Evolutionary conservation across 2,797 vertebrate species (phyloP).

Genomic region (Taenioides sp.): DNA sequence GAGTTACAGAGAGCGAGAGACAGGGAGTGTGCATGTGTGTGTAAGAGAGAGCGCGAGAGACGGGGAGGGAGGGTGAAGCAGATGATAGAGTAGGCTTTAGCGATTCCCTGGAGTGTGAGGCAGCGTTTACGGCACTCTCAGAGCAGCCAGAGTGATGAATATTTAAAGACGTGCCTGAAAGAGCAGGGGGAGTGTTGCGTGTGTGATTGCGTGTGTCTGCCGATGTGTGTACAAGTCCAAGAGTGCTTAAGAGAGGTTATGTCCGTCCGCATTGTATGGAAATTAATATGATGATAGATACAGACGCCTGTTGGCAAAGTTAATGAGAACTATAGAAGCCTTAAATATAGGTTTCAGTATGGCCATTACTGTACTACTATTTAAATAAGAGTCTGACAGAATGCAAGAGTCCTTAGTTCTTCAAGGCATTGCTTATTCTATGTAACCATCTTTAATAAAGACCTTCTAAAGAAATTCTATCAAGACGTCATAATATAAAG

Average conservation of each 20-base stretch:
- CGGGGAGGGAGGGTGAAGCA: conserved; percentile 51
- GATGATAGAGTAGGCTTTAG: conserved; percentile 79
- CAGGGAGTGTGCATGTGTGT: conserved; percentile 6
- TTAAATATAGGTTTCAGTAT: neutral
- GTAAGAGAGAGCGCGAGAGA: conserved; percentile 12
- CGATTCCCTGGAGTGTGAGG: conserved; percentile 79
- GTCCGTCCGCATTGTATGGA: conserved; percentile 30
- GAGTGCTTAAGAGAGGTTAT: conserved; percentile 44
- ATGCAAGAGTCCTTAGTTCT: neutral
- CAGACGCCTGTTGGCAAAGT: conserved; percentile 48
- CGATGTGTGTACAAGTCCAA: conserved; percentile 22
- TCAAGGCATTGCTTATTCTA: neutral
- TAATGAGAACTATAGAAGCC: neutral
- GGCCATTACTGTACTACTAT: neutral
- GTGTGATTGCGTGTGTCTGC: conserved; percentile 43
- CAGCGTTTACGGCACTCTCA: conserved; percentile 79
- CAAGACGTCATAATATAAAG: neutral
- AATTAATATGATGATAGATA: conserved; percentile 22
- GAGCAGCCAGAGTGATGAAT: conserved; percentile 80
- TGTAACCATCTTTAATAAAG: neutral
- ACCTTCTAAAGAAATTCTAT: neutral
- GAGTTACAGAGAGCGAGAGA: conserved; percentile 15
- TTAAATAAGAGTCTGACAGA: neutral
- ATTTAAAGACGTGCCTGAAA: conserved; percentile 80
- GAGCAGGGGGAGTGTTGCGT: conserved; percentile 54